Evolutionary conservation across 2,888 invertebrate genomes (phyloP), one percentile per base, ranked within the genome.

Genomic region (Acleris cristana): DNA sequence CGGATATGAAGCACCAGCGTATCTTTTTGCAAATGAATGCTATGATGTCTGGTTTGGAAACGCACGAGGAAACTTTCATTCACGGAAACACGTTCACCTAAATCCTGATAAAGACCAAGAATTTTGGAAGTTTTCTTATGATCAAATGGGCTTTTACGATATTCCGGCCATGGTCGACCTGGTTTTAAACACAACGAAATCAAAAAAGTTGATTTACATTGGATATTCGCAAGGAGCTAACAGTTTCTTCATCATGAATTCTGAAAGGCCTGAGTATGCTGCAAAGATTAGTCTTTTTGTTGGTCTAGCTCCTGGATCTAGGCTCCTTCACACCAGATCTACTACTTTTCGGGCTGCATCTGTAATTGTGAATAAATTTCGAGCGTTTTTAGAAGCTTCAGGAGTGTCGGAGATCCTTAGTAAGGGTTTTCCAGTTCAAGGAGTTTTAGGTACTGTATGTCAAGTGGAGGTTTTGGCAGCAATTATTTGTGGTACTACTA

Each of bases 221-320:
- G 97, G 97, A 0, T 97, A 96, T 79, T 97, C 97, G 0, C 95
- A 95, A 82, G 97, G 97, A 7, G 94, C 95, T 0, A 95, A 95
- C 0, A 84, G 87, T 3, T 95, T 94, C 75, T 95, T 26, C 0
- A 26, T 6, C 26, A 26, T 26, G 26, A 26, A 26, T 26, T 26
- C 26, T 26, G 26, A 26, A 26, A 26, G 26, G 6, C 26, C 26
- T 6, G 26, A 26, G 26, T 26, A 26, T 94, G 95, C 95, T 82
- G 81, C 91, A 0, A 96, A 96, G 83, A 92, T 95, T 1, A 86
- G 92, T 5, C 80, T 94, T 0, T 90, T 95, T 83, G 94, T 95
- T 67, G 94, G 93, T 1, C 74, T 96, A 63, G 96, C 96, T 0
- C 96, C 96, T 0, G 94, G 96, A 0, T 57, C 86, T 0, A 82